Evolutionary conservation across 2,113 vertebrate genomes (phyloP), one percentile per base, ranked within the genome.

Genomic region (Istiophorus platypterus): DNA sequence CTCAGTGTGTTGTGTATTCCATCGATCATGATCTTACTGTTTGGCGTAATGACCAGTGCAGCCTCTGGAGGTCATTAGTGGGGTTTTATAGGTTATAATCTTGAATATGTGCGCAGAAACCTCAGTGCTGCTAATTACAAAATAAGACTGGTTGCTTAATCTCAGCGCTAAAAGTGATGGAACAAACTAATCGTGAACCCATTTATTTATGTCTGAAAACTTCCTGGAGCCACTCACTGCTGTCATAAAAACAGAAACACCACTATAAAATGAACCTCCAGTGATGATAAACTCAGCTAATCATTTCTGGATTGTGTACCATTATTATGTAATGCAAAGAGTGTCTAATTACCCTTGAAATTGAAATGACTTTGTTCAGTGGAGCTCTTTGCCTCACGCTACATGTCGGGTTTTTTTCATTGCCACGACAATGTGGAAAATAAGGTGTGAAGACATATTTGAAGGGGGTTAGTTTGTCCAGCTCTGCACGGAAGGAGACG

Each of bases 271-370:
- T 34, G 22, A 56, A 42, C 22, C 27, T 37, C 1, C 47, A 49
- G 13, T 52, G 5, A 51, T 41, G 17, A 69, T 49, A 37, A n/a
- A 54, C 24, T 47, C 14, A 18, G 34, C 18, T 42, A 10, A 74
- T 42, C 26, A 41, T 54, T 29, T 39, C 26, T 59, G 54, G 52
- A 47, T 54, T 7, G 18, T 26, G 18, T 45, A 22, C 9, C 22
- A 52, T 39, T 31, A 41, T 45, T 15, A 34, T 70, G 51, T 45
- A 3, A 59, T 20, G 9, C 65, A 52, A n/a, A 72, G n/a, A n/a
- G 41, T 9, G 52, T 26, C 11, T 56, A 56, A 56, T 56, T 56
- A 56, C n/a, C 52, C n/a, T n/a, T 56, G 47, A 67, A 65, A 88
- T 0, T 22, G 17, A 58, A 59, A 66, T 58, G 0, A 52, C 24